Conservation (phyloP, 1,140 invertebrate genomes). For the Drosophila littoralis region DNA sequence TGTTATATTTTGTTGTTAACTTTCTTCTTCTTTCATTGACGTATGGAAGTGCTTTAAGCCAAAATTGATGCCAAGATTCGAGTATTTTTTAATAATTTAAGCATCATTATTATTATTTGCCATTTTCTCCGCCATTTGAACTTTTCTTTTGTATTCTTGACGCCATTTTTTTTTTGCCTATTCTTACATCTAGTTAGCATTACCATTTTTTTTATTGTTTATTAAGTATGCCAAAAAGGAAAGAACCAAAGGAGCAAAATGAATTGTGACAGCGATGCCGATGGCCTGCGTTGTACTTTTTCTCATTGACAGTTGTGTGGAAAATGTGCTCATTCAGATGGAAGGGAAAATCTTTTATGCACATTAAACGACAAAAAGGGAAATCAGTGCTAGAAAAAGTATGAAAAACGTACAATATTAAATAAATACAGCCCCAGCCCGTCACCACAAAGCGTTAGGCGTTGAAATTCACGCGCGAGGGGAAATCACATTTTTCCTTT, state of each 20-base stretch:
- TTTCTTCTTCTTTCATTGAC: not conserved
- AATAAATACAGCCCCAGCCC: constrained; percentile 66
- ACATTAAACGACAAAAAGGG: constrained; percentile 82
- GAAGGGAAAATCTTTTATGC: constrained; percentile 83
- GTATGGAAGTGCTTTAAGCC: not conserved
- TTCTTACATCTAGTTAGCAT: constrained; percentile 28
- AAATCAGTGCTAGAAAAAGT: constrained; percentile 79
- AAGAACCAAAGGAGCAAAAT: constrained; percentile 48
- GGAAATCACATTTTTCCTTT: constrained; percentile 37
- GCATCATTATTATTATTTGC: constrained; percentile 14
- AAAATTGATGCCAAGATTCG: not conserved
- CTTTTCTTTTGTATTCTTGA: constrained; percentile 33
- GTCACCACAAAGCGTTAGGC: constrained; percentile 79
- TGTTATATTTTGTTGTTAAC: not conserved
- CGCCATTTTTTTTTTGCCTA: constrained; percentile 45
- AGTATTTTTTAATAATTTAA: constrained; percentile 20
- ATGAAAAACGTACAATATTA: constrained; percentile 79
- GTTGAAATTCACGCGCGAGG: constrained; percentile 77
- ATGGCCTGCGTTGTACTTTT: constrained; percentile 48
- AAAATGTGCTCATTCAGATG: constrained; percentile 78
- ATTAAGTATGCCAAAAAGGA: constrained; percentile 64
- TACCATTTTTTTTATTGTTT: constrained; percentile 59
- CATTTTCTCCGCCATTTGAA: constrained; percentile 34
- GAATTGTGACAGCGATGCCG: constrained; percentile 65
- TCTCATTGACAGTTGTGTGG: constrained; percentile 78